phyloP scores from a whole-genome alignment of 2,797 vertebrate genomes.

The Otus scops region DNA sequence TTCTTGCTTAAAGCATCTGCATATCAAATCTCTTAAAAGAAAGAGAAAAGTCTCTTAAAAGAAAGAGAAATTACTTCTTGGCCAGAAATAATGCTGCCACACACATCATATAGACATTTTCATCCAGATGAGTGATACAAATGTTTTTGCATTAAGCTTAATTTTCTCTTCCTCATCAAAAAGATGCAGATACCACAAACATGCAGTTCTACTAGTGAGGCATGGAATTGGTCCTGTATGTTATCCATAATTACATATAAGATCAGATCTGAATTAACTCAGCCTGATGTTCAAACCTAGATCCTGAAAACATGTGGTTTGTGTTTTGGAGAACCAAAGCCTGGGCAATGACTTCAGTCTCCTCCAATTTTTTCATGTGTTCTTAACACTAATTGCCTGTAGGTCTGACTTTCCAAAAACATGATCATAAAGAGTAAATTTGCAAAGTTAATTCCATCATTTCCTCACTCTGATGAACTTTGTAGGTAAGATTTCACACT shows the following conservation, averaged over 20 bases:
- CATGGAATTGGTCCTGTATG: neutral
- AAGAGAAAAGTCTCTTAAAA: neutral
- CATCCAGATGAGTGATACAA: neutral
- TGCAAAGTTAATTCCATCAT: neutral
- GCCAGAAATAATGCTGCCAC: neutral
- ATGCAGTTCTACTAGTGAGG: neutral
- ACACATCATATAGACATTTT: neutral
- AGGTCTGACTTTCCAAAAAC: neutral
- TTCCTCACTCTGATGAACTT: neutral
- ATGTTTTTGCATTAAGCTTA: neutral
- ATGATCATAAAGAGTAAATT: neutral
- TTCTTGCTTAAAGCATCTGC: neutral
- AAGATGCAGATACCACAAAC: neutral
- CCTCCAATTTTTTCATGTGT: neutral
- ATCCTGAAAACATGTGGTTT: conserved; percentile 3
- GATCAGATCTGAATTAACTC: conserved; percentile 29
- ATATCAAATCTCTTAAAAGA: neutral
- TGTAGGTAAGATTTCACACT: neutral
- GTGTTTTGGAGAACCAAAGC: neutral
- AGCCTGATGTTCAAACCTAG: conserved; percentile 26
- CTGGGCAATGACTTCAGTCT: neutral
- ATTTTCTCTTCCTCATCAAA: conserved; percentile 18
- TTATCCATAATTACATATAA: neutral
- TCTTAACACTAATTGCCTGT: neutral
- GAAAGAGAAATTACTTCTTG: neutral